These are phyloP conservation scores for Chrosomus eos DNA, from an alignment of 2,797 vertebrate genomes.

Conservation along the genomic window DNA sequence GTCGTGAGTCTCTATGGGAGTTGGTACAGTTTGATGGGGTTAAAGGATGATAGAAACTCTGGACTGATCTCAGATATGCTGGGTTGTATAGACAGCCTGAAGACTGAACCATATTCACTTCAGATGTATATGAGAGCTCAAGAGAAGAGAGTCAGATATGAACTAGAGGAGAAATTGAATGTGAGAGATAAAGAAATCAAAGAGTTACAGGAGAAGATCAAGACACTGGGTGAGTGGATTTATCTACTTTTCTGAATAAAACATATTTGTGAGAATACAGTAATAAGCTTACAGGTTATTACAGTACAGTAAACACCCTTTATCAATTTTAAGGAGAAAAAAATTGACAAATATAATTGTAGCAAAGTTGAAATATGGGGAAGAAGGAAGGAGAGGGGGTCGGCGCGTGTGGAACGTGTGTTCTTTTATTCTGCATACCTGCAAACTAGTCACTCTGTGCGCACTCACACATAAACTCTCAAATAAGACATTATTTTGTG, in stretches of 20 bases:
- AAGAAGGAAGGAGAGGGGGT: too few relatives aligned
- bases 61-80: fast-evolving
- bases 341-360: too few relatives aligned
- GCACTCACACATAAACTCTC: too few relatives aligned
- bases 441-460: too few relatives aligned
- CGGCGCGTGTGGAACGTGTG: too few relatives aligned
- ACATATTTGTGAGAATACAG: too few relatives aligned
- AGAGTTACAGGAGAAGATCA: not conserved
- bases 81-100: fast-evolving
- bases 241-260: not conserved
- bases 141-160: not conserved
- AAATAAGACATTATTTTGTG: too few relatives aligned
- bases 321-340: not conserved
- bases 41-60: fast-evolving
- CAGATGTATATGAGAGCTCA: not conserved
- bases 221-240: not conserved
- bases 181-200: not conserved
- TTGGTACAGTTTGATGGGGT: not conserved
- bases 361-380: too few relatives aligned
- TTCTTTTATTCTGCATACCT: too few relatives aligned
- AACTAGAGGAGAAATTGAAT: not conserved
- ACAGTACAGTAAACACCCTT: not conserved
- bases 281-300: not conserved
- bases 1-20: not conserved
- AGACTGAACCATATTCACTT: not conserved